These are phyloP conservation scores for Petrocephalus zakoni DNA, from an alignment of 2,113 vertebrate species.

Conservation along the genomic window DNA sequence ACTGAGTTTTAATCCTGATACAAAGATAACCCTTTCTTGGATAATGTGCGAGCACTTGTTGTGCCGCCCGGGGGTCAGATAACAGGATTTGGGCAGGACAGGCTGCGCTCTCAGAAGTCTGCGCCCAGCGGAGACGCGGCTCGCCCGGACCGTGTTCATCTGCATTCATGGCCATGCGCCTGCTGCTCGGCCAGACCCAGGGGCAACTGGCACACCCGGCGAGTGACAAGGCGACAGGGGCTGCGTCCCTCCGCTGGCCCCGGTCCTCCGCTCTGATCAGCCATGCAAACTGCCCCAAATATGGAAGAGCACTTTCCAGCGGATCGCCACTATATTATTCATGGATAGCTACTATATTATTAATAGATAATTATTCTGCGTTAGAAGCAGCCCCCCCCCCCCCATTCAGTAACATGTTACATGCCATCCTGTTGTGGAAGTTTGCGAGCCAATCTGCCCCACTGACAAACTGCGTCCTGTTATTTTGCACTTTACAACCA, in stretches of 20 bases:
- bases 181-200: conserved; percentile 46
- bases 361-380: background rate
- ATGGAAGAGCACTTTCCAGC: background rate
- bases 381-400: background rate
- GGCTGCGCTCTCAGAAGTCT: background rate
- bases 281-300: conserved; percentile 57
- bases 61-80: conserved; percentile 11
- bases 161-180: conserved; percentile 58
- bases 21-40: conserved; percentile 4
- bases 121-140: background rate
- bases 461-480: background rate
- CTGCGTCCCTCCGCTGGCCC: conserved; percentile 33
- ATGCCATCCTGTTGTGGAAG: background rate
- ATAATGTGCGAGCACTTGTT: conserved; percentile 7
- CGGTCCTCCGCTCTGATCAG: conserved; percentile 52
- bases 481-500: background rate
- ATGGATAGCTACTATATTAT: background rate
- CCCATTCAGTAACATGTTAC: background rate
- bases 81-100: background rate
- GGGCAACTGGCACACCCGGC: conserved; percentile 59
- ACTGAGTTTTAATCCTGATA: background rate
- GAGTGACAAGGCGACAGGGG: background rate
- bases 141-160: background rate
- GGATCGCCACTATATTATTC: background rate
- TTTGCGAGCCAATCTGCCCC: background rate